A percentile compares a stretch with the other conserved stretches of the same genome.
These are phyloP conservation scores for Napeogenes inachia DNA, from an alignment of 2,888 invertebrate species.

Conservation along the genomic window DNA sequence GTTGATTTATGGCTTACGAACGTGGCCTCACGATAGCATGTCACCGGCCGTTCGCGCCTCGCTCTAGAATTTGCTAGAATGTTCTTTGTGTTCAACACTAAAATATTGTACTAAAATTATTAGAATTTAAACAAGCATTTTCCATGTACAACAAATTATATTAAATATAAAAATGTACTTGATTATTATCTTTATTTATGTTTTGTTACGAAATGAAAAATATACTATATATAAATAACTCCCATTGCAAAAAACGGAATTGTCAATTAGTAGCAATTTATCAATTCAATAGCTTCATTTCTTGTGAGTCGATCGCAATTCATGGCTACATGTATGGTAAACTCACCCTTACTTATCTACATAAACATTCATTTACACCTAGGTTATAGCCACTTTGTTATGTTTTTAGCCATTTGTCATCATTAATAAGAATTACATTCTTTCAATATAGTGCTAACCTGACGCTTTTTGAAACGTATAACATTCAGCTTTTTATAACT, in stretches of 20 bases:
- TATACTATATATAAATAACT: no score
- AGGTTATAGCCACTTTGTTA: conserved; percentile 57
- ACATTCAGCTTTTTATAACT: conserved; percentile 34
- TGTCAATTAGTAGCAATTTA: conserved; percentile 14
- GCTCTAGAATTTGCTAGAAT: conserved; percentile 68
- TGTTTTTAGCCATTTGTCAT: conserved; percentile 66
- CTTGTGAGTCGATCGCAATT: conserved; percentile 31
- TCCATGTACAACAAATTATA: no score
- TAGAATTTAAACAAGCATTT: no score
- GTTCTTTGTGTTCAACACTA: conserved; percentile 46
- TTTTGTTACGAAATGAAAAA: no score
- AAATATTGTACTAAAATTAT: no score
- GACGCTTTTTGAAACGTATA: conserved; percentile 26
- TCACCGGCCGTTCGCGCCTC: conserved; percentile 67
- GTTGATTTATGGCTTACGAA: conserved; percentile 69
- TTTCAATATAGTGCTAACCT: conserved; percentile 39
- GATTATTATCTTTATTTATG: no score
- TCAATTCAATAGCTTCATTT: conserved; percentile 30
- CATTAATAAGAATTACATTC: conserved; percentile 45
- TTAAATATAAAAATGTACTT: no score
- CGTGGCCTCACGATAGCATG: conserved; percentile 66
- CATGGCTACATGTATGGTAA: conserved; percentile 33
- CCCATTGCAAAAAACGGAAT: neutral
- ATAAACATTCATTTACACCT: conserved; percentile 46
- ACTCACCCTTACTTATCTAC: conserved; percentile 35